Percentiles rank a stretch among this genome's conserved stretches.
Evolutionary conservation across 2,888 invertebrate species (phyloP).

Genomic region (Anodontia alba): DNA sequence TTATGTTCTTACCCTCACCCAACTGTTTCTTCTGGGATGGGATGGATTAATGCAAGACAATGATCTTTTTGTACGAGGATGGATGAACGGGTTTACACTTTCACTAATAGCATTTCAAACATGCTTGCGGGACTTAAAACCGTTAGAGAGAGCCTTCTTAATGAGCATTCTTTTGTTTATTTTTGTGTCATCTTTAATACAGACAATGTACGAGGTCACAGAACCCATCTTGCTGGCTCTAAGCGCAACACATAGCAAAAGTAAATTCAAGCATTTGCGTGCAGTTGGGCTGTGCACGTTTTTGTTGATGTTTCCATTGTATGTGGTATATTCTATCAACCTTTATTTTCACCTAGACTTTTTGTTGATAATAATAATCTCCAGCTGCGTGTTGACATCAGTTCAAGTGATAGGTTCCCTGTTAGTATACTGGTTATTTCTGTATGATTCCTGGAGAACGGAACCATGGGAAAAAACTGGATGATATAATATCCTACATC

Average conservation of each 20-base stretch:
- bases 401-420: conserved; percentile 86
- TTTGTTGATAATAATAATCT: conserved; percentile 86
- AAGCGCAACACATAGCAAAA: conserved; percentile 85
- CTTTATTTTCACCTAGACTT: conserved; percentile 85
- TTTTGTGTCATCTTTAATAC: conserved; percentile 87
- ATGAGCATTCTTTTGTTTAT: conserved; percentile 87
- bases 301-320: conserved; percentile 85
- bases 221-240: conserved; percentile 86
- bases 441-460: conserved; percentile 84
- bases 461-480: conserved; percentile 86
- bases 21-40: conserved; percentile 84
- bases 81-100: conserved; percentile 87
- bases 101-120: conserved; percentile 86
- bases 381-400: conserved; percentile 86
- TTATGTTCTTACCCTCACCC: conserved; percentile 84
- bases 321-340: conserved; percentile 85
- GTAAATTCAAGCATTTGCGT: conserved; percentile 83
- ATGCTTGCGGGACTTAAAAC: conserved; percentile 86
- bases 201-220: conserved; percentile 86
- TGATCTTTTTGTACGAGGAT: conserved; percentile 83
- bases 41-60: conserved; percentile 81
- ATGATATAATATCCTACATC: conserved; percentile 86
- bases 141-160: conserved; percentile 86
- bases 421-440: conserved; percentile 86
- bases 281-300: conserved; percentile 84